A percentile compares a stretch with the other conserved stretches of the same genome.
Conservation (phyloP, 1,140 invertebrate genomes). For the Formica exsecta region DNA sequence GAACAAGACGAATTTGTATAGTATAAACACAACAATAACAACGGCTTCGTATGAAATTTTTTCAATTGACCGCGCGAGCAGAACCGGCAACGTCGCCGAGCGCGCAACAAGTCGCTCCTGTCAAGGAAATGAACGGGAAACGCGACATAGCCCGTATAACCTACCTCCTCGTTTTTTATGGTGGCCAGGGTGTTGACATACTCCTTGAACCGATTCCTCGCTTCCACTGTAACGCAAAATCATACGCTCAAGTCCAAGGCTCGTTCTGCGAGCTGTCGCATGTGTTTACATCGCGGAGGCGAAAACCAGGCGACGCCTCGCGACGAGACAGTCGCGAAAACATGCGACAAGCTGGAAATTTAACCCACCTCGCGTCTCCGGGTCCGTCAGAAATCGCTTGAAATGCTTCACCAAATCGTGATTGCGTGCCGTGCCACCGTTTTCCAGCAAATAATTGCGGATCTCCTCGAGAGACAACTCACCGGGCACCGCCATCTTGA, state of each 20-base stretch:
- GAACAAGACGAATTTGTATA: background rate
- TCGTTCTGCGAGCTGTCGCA: background rate
- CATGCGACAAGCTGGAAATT: background rate
- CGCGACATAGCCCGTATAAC: conserved; percentile 60
- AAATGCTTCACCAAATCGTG: conserved; percentile 96
- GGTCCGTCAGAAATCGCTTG: conserved; percentile 93
- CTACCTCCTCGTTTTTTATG: conserved; percentile 91
- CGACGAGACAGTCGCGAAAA: conserved; percentile 58
- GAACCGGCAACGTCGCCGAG: conserved; percentile 77
- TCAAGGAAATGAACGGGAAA: conserved; percentile 68
- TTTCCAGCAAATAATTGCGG: conserved; percentile 92
- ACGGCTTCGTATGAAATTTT: background rate
- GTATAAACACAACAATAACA: background rate
- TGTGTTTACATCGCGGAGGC: conserved; percentile 21
- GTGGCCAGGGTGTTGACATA: conserved; percentile 95
- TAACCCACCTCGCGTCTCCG: conserved; percentile 91
- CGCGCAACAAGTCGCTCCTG: conserved; percentile 85
- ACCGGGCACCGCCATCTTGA: conserved; percentile 89
- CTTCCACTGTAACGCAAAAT: conserved; percentile 90
- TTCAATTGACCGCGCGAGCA: conserved; percentile 43
- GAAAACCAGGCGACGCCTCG: conserved; percentile 53
- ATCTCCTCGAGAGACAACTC: conserved; percentile 94
- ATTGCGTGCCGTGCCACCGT: conserved; percentile 94
- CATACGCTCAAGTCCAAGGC: background rate
- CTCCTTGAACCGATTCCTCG: conserved; percentile 95